Evolutionary conservation across 1,140 invertebrate species (phyloP).

Genomic region (Laupala kohalensis): DNA sequence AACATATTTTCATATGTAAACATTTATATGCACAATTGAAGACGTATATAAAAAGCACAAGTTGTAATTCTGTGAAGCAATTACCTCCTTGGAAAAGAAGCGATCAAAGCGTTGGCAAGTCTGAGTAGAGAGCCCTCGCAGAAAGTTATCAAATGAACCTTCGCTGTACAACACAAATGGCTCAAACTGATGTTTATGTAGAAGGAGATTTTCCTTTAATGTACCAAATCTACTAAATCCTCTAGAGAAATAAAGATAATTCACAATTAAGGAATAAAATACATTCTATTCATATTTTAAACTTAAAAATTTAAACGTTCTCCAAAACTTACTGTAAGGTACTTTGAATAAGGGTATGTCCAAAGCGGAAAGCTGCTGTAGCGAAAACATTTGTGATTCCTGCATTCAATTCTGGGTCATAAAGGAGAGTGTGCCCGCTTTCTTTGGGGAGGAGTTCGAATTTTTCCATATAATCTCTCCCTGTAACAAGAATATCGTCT

Average conservation of each 20-base stretch:
- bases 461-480: constrained; percentile 30
- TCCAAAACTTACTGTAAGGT: constrained; percentile 28
- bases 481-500: too few species aligned
- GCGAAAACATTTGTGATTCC: constrained; percentile 49
- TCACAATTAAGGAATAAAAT: background rate
- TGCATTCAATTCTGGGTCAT: constrained; percentile 40
- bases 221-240: constrained; percentile 31
- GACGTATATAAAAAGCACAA: background rate
- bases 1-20: background rate
- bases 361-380: constrained; percentile 48
- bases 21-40: background rate
- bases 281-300: background rate
- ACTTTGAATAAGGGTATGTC: constrained; percentile 43
- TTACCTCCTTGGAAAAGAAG: constrained; percentile 38
- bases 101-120: constrained; percentile 36
- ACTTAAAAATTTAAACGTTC: background rate
- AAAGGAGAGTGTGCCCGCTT: constrained; percentile 35
- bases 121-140: constrained; percentile 40
- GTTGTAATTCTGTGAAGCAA: too few species aligned
- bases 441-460: constrained; percentile 29
- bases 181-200: constrained; percentile 37
- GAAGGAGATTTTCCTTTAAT: constrained; percentile 33
- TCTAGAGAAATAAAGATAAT: constrained; percentile 20
- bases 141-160: constrained; percentile 32
- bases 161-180: constrained; percentile 36